Percentiles rank a stretch among this genome's conserved stretches.
These are phyloP conservation scores for Piprites chloris DNA, from an alignment of 2,113 vertebrate genomes.

Conservation along the genomic window DNA sequence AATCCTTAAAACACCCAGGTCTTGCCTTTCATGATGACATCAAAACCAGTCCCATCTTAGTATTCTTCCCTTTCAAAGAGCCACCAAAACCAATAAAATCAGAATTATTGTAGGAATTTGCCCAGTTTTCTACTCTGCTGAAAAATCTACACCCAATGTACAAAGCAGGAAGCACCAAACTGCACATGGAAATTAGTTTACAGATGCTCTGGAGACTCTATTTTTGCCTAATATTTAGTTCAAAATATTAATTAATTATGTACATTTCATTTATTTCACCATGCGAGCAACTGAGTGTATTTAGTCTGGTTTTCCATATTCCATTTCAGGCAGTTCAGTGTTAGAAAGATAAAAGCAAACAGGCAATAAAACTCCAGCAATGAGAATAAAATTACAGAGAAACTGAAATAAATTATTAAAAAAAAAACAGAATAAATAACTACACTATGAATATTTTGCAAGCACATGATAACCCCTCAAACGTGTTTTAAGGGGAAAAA, in stretches of 20 bases:
- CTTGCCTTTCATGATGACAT: not conserved
- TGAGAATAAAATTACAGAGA: not conserved
- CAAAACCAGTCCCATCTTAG: not conserved
- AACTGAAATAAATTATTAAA: not conserved
- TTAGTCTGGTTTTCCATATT: not conserved
- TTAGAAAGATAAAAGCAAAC: not conserved
- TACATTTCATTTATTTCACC: not conserved
- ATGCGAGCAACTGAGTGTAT: not conserved
- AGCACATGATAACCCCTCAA: not conserved
- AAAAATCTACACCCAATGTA: not conserved
- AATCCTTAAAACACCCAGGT: constrained; percentile 36
- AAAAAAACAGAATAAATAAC: not conserved
- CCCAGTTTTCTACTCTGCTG: not conserved
- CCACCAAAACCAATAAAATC: constrained; percentile 58
- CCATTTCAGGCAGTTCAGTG: not conserved
- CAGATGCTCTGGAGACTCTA: not conserved
- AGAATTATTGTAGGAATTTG: constrained; percentile 9
- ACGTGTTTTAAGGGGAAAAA: not conserved
- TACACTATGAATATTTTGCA: not conserved
- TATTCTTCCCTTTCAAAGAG: constrained; percentile 47
- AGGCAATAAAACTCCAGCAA: not conserved
- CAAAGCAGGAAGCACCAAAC: not conserved
- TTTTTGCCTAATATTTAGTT: not conserved
- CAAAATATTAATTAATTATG: not conserved
- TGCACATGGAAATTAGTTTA: not conserved